phyloP scores from a whole-genome alignment of 2,888 invertebrate species.

The Toxonevra muliebris region DNA sequence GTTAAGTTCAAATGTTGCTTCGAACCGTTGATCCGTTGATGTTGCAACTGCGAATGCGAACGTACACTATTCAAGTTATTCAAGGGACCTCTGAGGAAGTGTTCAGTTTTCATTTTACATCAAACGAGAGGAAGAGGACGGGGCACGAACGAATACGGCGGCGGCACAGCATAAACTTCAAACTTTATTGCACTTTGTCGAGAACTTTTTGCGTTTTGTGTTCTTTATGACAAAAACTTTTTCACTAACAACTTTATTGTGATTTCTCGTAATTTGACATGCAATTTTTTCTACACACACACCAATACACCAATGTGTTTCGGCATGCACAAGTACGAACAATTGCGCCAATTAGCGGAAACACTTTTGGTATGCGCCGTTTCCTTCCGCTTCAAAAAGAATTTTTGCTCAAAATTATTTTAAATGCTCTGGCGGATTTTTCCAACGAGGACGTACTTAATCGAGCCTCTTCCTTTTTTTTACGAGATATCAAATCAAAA shows the following conservation, averaged over 20 bases:
- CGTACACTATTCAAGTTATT: constrained; percentile 54
- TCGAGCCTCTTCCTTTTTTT: too few relatives aligned
- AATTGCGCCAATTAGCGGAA: too few relatives aligned
- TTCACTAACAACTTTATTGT: too few relatives aligned
- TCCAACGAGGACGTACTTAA: too few relatives aligned
- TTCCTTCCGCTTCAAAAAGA: too few relatives aligned
- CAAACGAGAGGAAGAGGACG: constrained; percentile 16
- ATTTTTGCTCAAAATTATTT: constrained; percentile 30
- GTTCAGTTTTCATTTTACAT: constrained; percentile 63
- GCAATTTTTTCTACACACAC: too few relatives aligned
- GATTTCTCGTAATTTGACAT: too few relatives aligned
- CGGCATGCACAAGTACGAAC: too few relatives aligned
- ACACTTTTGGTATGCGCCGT: too few relatives aligned
- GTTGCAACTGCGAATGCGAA: constrained; percentile 50
- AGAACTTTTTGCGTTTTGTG: constrained; percentile 7
- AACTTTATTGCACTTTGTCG: constrained; percentile 16
- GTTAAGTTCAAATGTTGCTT: constrained; percentile 14
- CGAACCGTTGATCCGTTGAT: constrained; percentile 36
- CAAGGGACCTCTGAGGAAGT: constrained; percentile 53
- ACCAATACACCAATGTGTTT: too few relatives aligned
- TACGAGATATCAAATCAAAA: neutral
- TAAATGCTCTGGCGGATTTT: constrained; percentile 4
- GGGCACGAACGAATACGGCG: constrained; percentile 22
- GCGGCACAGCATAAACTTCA: constrained; percentile 35
- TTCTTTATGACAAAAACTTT: too few relatives aligned